Conservation (phyloP, 2,888 invertebrate genomes). For the Thysanoteuthis rhombus region DNA sequence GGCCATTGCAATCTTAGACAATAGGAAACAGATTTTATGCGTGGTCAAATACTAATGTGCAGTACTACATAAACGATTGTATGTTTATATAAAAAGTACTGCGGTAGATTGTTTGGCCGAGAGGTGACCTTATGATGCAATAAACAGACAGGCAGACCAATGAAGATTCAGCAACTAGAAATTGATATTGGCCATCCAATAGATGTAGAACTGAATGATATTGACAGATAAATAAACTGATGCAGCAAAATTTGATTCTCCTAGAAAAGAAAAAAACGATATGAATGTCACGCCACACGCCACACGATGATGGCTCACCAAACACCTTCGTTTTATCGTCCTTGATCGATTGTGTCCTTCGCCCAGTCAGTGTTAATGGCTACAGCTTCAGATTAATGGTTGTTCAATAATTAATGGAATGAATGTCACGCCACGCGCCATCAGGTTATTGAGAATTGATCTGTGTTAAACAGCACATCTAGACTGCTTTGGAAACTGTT, state of each 20-base stretch:
- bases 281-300: too few species aligned
- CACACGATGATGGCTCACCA: neutral
- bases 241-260: neutral
- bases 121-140: neutral
- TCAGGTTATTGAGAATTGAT: neutral
- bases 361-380: neutral
- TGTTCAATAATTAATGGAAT: neutral
- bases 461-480: neutral
- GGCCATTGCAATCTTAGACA: too few species aligned
- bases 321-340: neutral
- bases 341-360: neutral
- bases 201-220: neutral
- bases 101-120: neutral
- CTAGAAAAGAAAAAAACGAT: too few species aligned
- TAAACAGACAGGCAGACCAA: neutral
- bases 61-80: too few species aligned
- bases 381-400: neutral
- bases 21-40: too few species aligned
- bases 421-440: neutral
- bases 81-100: too few species aligned
- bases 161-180: accelerated
- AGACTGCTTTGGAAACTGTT: too few species aligned
- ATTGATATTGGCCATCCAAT: neutral
- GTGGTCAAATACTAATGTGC: too few species aligned
- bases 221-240: neutral